Evolutionary conservation across 2,797 vertebrate genomes (phyloP).

Genomic region (Moxostoma hubbsi): DNA sequence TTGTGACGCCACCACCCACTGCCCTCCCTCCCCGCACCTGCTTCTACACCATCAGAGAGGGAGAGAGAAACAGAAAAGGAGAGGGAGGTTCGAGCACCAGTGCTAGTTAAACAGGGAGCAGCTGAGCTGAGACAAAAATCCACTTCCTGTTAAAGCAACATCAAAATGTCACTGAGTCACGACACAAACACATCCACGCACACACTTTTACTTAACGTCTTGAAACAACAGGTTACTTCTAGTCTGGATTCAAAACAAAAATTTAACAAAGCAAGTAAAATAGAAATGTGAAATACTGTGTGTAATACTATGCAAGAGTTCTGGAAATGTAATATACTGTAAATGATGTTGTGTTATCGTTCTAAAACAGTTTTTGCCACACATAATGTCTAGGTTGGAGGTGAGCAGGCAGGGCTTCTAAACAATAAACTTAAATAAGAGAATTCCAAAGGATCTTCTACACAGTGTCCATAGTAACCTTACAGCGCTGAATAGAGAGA

Average conservation of each 20-base stretch:
- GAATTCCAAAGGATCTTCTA: conserved; percentile 72
- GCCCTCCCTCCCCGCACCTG: conserved; percentile 82
- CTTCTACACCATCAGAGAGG: conserved; percentile 56
- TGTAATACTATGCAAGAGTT: not conserved
- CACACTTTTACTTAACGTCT: conserved; percentile 10
- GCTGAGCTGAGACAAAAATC: conserved; percentile 46
- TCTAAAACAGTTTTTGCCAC: conserved; percentile 8
- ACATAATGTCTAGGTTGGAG: conserved; percentile 50
- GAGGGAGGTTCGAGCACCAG: conserved; percentile 19
- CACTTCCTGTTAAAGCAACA: conserved; percentile 62
- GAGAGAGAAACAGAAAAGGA: conserved; percentile 21
- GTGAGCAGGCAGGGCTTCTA: conserved; percentile 49
- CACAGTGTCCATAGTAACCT: conserved; percentile 72
- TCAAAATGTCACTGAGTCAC: conserved; percentile 57
- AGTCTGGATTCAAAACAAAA: not conserved
- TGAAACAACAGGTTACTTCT: conserved; percentile 34
- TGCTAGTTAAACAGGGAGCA: conserved; percentile 52
- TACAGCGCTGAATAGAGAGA: conserved; percentile 54
- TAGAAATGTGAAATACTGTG: not conserved
- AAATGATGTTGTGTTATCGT: not conserved
- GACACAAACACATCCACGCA: conserved; percentile 36
- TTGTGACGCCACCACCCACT: conserved; percentile 80
- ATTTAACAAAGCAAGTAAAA: not conserved
- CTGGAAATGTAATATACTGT: not conserved
- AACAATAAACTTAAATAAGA: conserved; percentile 80